These are phyloP conservation scores for Cataglyphis livida DNA, from an alignment of 2,888 invertebrate species.

Conservation along the genomic window DNA sequence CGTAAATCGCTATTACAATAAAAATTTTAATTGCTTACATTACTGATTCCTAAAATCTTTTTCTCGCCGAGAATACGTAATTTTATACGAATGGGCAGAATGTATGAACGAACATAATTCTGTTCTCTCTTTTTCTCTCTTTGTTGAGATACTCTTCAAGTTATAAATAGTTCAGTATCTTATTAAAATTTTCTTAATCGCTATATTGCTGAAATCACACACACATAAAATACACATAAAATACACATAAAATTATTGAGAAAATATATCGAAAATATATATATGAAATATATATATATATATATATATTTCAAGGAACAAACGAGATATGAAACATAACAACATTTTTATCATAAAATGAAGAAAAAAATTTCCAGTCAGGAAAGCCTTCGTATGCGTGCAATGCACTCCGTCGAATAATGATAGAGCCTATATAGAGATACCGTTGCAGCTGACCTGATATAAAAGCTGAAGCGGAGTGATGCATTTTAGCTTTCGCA, in stretches of 20 bases:
- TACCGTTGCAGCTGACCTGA: conserved; percentile 26
- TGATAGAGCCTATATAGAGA: conserved; percentile 6
- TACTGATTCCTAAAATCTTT: neutral
- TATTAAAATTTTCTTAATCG: neutral
- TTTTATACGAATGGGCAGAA: neutral
- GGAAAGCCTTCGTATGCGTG: neutral
- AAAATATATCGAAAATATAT: neutral
- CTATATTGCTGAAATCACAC: neutral
- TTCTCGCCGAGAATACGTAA: neutral
- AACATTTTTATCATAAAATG: neutral
- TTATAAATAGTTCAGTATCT: neutral
- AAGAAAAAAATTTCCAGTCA: neutral
- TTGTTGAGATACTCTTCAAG: neutral
- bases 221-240: neutral
- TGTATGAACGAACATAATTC: neutral
- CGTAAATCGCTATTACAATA: neutral
- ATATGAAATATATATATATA: too few species aligned
- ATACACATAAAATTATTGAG: neutral
- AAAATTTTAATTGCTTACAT: neutral
- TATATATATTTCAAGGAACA: neutral
- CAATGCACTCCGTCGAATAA: neutral
- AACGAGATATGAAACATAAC: neutral
- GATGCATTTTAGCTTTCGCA: conserved; percentile 5
- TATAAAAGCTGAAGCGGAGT: neutral
- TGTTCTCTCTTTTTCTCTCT: neutral